phyloP scores from a whole-genome alignment of 2,888 invertebrate genomes.

The Nycteola revayana region DNA sequence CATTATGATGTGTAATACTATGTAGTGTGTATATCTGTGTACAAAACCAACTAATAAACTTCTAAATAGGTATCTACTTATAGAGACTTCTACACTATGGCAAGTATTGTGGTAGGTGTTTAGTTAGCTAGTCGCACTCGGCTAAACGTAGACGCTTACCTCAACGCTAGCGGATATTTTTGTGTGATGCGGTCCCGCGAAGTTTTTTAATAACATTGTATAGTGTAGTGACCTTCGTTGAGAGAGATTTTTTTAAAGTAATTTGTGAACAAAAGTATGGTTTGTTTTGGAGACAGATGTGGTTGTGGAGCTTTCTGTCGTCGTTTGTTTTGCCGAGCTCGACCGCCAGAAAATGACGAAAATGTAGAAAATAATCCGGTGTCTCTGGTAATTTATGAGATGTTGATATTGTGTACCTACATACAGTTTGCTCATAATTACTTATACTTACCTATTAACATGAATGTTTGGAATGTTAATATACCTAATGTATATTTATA shows the following conservation, averaged over 20 bases:
- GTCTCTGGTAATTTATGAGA: conserved; percentile 59
- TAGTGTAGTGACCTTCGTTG: conserved; percentile 28
- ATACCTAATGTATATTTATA: no score
- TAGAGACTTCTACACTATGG: conserved; percentile 5
- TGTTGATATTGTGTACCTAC: no score
- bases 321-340: conserved; percentile 60
- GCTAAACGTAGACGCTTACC: conserved; percentile 28
- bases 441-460: no score
- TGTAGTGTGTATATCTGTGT: conserved; percentile 5
- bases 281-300: conserved; percentile 53
- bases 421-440: no score
- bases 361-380: conserved; percentile 42
- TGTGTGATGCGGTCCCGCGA: conserved; percentile 46
- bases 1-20: no score
- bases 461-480: no score
- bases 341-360: conserved; percentile 33
- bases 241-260: conserved; percentile 16
- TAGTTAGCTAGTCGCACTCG: conserved; percentile 31
- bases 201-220: conserved; percentile 18
- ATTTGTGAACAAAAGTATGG: conserved; percentile 40
- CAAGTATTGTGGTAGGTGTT: conserved; percentile 27
- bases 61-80: conserved; percentile 1
- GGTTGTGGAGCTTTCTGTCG: conserved; percentile 64
- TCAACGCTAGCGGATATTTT: conserved; percentile 53
- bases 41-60: conserved; percentile 16